Conservation (phyloP, 92 coral and sea anemone genomes). For the Desmophyllum pertusum region DNA sequence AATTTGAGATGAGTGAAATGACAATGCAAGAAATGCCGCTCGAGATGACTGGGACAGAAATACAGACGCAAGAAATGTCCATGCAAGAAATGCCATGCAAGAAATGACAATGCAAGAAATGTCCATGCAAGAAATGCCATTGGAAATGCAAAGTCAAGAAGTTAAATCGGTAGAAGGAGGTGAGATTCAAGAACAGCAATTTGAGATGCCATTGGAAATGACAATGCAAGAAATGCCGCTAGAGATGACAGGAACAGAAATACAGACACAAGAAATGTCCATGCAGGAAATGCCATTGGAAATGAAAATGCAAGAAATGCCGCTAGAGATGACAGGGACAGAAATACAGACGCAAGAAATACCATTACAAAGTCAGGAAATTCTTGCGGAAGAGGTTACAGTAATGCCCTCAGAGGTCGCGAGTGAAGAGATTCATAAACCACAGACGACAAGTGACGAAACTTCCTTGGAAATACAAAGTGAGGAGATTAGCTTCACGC, state of each 20-base stretch:
- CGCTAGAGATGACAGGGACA: not conserved
- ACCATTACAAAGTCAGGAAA: constrained; percentile 3
- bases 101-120: not conserved
- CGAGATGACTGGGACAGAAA: constrained; percentile 12
- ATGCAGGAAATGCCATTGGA: constrained; percentile 7
- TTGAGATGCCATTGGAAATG: not conserved
- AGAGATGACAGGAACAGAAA: not conserved
- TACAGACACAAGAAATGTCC: not conserved
- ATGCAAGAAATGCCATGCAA: constrained; percentile 8
- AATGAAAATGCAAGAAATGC: not conserved
- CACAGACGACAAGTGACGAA: too few relatives aligned
- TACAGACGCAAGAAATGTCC: not conserved
- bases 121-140: not conserved
- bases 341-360: not conserved
- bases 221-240: constrained; percentile 6
- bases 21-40: constrained; percentile 28
- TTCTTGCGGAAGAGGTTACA: not conserved
- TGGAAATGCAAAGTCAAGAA: not conserved
- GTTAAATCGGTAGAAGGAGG: not conserved
- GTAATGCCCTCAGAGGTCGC: too few relatives aligned
- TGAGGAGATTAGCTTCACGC: not conserved
- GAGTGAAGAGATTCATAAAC: too few relatives aligned
- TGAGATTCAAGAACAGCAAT: not conserved
- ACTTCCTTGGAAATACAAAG: not conserved
- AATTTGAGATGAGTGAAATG: not conserved